Conservation (phyloP, 2,113 vertebrate genomes). For the Actenoides hombroni region DNA sequence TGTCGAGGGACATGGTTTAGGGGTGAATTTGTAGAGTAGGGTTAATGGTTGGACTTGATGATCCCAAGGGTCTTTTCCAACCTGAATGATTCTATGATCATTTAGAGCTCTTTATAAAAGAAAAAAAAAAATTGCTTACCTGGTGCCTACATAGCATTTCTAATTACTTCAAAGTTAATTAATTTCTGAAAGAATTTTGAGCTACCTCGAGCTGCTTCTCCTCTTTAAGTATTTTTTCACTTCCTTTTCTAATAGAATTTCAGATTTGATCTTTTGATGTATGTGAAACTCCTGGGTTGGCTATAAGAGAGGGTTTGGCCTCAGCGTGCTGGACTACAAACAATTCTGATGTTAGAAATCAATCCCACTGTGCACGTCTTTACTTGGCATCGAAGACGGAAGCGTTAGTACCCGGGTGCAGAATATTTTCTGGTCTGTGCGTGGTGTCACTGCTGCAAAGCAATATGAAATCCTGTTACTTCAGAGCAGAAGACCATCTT, state of each 20-base stretch:
- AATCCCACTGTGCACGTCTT: not conserved
- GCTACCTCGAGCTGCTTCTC: not conserved
- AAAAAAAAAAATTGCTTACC: not conserved
- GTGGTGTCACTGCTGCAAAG: not conserved
- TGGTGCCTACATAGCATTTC: not conserved
- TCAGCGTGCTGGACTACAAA: not conserved
- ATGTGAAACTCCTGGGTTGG: not conserved
- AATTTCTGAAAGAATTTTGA: not conserved
- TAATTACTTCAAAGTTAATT: not conserved
- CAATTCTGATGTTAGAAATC: not conserved
- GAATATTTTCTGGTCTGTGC: not conserved
- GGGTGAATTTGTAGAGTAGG: no score
- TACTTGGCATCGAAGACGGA: not conserved
- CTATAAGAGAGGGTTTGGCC: not conserved
- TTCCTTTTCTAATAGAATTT: not conserved
- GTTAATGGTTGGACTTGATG: no score
- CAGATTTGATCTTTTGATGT: not conserved
- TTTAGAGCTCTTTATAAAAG: not conserved
- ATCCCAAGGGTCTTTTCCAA: no score
- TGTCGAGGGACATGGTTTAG: no score
- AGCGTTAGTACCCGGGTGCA: not conserved
- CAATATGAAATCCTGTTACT: not conserved
- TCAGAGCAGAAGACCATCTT: not conserved
- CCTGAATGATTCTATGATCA: no score
- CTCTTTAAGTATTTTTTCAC: not conserved